These are phyloP conservation scores for Ophiothrix spiculata DNA, from an alignment of 35 echinoderm and acorn worm species.

Conservation along the genomic window DNA sequence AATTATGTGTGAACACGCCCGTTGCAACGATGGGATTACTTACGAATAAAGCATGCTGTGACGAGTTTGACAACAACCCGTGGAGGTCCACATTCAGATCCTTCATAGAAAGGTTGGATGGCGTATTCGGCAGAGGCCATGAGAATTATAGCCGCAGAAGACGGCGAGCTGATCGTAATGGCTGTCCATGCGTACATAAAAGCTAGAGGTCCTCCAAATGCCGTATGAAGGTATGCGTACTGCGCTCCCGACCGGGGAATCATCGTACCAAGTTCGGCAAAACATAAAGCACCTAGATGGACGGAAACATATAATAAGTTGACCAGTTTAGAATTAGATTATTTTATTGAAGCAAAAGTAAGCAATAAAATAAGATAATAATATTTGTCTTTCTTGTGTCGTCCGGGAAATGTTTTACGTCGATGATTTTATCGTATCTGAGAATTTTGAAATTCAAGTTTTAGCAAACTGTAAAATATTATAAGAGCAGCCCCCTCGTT, in stretches of 20 bases:
- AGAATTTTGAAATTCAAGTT: too few species aligned
- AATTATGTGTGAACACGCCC: too few species aligned
- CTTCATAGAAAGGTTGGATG: conserved; percentile 2
- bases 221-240: conserved; percentile 10
- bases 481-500: too few species aligned
- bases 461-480: too few species aligned
- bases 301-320: neutral
- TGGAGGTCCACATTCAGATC: conserved; percentile 6
- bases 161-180: neutral
- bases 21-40: too few species aligned
- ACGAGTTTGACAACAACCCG: conserved; percentile 13
- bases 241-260: conserved; percentile 10
- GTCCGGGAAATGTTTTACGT: too few species aligned
- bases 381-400: too few species aligned
- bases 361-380: too few species aligned
- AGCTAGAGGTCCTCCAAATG: neutral
- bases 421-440: too few species aligned
- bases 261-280: conserved; percentile 29
- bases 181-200: conserved; percentile 16
- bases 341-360: too few species aligned
- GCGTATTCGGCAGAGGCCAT: conserved; percentile 21
- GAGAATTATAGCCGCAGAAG: neutral
- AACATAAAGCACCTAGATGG: conserved; percentile 21
- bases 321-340: too few species aligned
- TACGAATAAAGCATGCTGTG: neutral